Evolutionary conservation across 2,888 invertebrate species (phyloP), one percentile per base, ranked within the genome.

Genomic region (Coleophora deauratella): DNA sequence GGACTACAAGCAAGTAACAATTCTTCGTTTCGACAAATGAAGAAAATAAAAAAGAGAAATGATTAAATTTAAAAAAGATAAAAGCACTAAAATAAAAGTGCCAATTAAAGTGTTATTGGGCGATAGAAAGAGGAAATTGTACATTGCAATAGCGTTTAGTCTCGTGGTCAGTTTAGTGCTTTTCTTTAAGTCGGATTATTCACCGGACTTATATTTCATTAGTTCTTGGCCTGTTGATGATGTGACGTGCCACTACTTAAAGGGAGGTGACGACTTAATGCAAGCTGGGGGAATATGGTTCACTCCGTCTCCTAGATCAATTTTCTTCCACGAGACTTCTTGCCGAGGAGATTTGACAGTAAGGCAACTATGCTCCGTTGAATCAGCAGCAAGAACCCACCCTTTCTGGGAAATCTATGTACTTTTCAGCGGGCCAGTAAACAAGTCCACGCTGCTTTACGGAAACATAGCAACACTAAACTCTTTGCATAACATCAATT

Each of bases 311-410:
- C 60, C 62, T 12, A 54, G 55, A 21, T 88, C 88, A 9, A 90
- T 91, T 49, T 91, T 91, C 61, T 91, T 92, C 55, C 88, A 89
- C 50, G 91, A 91, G 57, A 91, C 91, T 0, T 90, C 90, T 0
- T 91, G 91, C 54, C 78, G 70, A 1, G 79, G 82, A 3, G 59
- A 68, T 0, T 60, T 91, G 28, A 82, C 77, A 13, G 58, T 88
- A 0, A 75, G 91, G 12, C 90, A 92, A 57, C 89, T 90, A 0
- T 92, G 91, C 59, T 89, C 91, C 0, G 86, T 91, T 0, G 92
- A 92, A 69, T 91, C 91, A 0, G 91, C 91, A 0, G 90, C 91
- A 0, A 72, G 69, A 45, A 72, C 88, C 52, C 90, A 92, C 56
- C 90, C 89, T 0, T 64, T 76, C 30, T 79, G 77, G 58, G 79